A percentile compares a stretch with the other conserved stretches of the same genome.
Evolutionary conservation across 1,140 invertebrate species (phyloP).

Genomic region (Colletes gigas): DNA sequence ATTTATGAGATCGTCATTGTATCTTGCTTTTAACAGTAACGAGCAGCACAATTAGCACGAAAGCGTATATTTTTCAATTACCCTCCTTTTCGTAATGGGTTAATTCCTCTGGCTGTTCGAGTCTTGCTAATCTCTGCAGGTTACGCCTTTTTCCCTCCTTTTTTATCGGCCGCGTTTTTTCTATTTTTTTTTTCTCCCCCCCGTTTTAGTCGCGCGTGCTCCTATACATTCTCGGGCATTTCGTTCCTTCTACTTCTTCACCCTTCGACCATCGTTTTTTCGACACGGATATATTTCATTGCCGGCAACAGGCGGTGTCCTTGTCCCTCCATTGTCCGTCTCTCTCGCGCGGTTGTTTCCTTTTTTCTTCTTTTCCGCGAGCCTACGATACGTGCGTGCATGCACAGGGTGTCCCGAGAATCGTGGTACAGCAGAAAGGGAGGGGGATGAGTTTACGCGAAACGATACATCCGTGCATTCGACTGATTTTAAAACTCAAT

Average conservation of each 20-base stretch:
- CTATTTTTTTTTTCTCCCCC: not conserved
- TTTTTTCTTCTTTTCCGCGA: not conserved
- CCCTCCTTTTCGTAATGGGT: constrained; percentile 28
- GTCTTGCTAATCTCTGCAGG: constrained; percentile 24
- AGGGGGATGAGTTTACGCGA: too few relatives aligned
- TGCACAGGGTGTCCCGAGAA: too few relatives aligned
- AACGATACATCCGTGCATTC: too few relatives aligned
- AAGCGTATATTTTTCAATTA: constrained; percentile 34
- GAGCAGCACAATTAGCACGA: constrained; percentile 7
- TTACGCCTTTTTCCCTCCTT: not conserved
- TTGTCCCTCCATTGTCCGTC: constrained; percentile 4
- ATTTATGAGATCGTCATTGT: not conserved
- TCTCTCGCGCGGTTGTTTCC: not conserved
- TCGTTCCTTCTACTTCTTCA: not conserved
- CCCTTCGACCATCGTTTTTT: constrained; percentile 1
- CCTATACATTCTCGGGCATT: constrained; percentile 1
- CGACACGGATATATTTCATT: constrained; percentile 26
- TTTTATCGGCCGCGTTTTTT: not conserved
- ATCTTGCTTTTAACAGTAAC: not conserved
- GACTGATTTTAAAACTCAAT: too few relatives aligned
- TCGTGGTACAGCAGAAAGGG: too few relatives aligned
- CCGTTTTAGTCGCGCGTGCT: not conserved
- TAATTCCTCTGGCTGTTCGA: constrained; percentile 14
- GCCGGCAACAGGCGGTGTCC: constrained; percentile 14
- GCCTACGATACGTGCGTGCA: not conserved